A percentile compares a stretch with the other conserved stretches of the same genome.
These are phyloP conservation scores for Heterochromis multidens DNA, from an alignment of 2,113 vertebrate genomes.

Conservation along the genomic window DNA sequence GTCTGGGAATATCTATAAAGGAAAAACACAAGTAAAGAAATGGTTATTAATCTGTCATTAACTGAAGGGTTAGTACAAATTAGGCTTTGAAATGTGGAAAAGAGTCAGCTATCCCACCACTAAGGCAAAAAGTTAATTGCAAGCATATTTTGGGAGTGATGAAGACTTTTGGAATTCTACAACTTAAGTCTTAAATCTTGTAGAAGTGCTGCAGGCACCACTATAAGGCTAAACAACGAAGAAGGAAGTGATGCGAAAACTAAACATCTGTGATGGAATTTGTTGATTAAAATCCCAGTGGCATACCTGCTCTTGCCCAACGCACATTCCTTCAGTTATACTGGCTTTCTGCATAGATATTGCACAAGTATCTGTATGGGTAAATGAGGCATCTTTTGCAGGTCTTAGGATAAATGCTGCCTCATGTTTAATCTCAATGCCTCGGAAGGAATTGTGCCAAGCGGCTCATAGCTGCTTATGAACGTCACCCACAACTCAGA, in stretches of 20 bases:
- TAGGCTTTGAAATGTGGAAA: neutral
- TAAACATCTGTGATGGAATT: conserved; percentile 32
- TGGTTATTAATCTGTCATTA: neutral
- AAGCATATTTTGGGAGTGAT: neutral
- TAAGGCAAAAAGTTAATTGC: neutral
- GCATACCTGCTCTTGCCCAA: conserved; percentile 22
- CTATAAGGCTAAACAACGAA: conserved; percentile 19
- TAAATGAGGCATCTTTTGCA: conserved; percentile 14
- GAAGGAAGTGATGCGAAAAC: conserved; percentile 28
- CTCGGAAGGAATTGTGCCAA: conserved; percentile 16
- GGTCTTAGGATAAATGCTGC: conserved; percentile 16
- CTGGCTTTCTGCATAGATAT: neutral
- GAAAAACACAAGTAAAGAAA: neutral
- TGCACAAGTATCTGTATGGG: neutral
- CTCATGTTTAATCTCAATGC: conserved; percentile 39
- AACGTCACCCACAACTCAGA: conserved; percentile 3
- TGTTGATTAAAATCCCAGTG: neutral
- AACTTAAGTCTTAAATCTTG: neutral
- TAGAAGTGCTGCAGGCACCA: conserved; percentile 22
- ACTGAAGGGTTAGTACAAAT: neutral
- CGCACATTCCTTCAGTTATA: conserved; percentile 8
- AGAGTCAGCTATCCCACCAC: neutral
- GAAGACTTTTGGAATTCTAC: neutral
- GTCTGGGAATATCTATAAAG: conserved; percentile 91
- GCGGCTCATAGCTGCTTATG: conserved; percentile 22